Base-by-base conservation (phyloP, 2,888 invertebrate genomes). In the Anarsia innoxiella region DNA sequence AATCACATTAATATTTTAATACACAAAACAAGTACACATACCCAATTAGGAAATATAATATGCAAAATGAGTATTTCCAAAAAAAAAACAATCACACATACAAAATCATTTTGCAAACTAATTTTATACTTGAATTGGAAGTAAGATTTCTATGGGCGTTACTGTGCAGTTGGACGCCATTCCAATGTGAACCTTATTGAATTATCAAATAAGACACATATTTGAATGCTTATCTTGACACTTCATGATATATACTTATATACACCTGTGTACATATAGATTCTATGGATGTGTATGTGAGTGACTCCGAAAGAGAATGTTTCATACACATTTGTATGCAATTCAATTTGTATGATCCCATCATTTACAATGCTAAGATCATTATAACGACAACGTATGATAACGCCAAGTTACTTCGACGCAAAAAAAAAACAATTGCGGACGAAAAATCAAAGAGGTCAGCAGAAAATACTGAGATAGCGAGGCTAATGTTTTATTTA, bases 401-500 rank as follows among this genome's bases (percentile, higher is more conserved):
- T 45, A 40, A 38, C 51, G 51, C 45, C 49, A 53, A 46, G 10
- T 43, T 37, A 37, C 42, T 46, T 44, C 39, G 45, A 46, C 46
- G 50, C 50, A 55, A 53, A 51, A 57, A 62, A 63, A 51, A 60
- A 56, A 59, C 61, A n/a, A n/a, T n/a, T n/a, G n/a, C n/a, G n/a
- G n/a, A n/a, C 53, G 62, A 47, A 33, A 11, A 27, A 59, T 59
- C 49, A 60, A 65, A 52, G 66, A 74, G 71, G 69, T 71, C 74
- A 72, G 66, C 58, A 9, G 19, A 19, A 77, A 68, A 69, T 73
- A 72, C 67, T 60, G 54, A 42, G 3, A 26, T 15, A n/a, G 26
- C 65, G 67, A 66, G 55, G 55, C 59, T 52, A 61, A 57, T 54
- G 70, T 74, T 78, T 79, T 82, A 82, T 83, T 82, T 84, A 82